Percentiles rank a stretch among this genome's conserved stretches.
These are phyloP conservation scores for Acyrthosiphon pisum DNA, from an alignment of 1,140 invertebrate genomes.

Conservation along the genomic window DNA sequence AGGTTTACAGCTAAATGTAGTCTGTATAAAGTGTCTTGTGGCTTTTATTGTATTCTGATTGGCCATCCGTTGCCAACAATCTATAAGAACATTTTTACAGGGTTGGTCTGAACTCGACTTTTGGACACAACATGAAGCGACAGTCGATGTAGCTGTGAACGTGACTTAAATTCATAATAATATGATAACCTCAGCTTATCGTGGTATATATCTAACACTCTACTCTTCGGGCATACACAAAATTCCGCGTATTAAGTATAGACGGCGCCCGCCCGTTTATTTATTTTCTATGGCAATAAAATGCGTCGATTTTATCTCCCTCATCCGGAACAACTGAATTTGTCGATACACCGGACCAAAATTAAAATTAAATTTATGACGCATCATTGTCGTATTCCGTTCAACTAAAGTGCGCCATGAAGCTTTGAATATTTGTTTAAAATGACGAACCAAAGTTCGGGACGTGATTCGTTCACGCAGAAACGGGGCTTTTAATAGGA, in stretches of 20 bases:
- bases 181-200: not conserved
- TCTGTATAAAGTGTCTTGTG: too few relatives aligned
- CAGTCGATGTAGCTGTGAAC: too few relatives aligned
- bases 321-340: not conserved
- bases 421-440: not conserved
- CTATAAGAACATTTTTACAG: too few relatives aligned
- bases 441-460: not conserved
- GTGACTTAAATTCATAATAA: not conserved
- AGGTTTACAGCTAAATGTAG: too few relatives aligned
- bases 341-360: not conserved
- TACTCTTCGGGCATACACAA: not conserved
- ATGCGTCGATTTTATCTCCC: not conserved
- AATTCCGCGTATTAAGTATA: not conserved
- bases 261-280: not conserved
- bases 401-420: not conserved
- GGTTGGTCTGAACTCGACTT: too few relatives aligned
- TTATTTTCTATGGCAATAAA: not conserved
- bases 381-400: not conserved
- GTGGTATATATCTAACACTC: not conserved
- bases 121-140: too few relatives aligned
- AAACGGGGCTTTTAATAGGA: not conserved
- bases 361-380: not conserved
- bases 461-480: not conserved
- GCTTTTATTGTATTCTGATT: too few relatives aligned
- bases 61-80: too few relatives aligned